phyloP scores from a whole-genome alignment of 2,113 vertebrate genomes.

The Aviceda subcristata region DNA sequence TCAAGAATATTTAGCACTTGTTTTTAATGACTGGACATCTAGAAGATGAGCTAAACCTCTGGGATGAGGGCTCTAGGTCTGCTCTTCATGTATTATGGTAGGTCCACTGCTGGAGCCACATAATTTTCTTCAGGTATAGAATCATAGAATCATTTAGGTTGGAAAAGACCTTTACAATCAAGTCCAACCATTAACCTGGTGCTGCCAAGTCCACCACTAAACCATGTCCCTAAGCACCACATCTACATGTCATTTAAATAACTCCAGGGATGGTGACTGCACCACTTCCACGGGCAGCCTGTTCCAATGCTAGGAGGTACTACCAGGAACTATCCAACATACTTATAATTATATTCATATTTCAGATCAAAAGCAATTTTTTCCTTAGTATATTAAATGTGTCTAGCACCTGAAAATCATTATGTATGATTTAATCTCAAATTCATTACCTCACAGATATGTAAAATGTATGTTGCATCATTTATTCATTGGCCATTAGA shows the following conservation, averaged over 20 bases:
- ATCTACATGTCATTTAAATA: background rate
- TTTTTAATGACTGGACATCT: background rate
- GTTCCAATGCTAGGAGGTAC: background rate
- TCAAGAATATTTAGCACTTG: background rate
- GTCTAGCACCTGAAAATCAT: background rate
- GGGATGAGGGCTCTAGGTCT: background rate
- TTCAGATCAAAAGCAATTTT: background rate
- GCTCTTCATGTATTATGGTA: background rate
- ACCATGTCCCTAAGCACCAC: no score
- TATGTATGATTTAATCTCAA: slow-evolving; percentile 15
- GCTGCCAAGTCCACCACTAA: background rate
- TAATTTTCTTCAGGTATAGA: background rate
- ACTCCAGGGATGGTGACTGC: no score
- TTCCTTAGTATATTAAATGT: background rate
- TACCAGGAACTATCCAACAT: background rate
- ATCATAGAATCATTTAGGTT: background rate
- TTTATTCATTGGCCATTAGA: slow-evolving; percentile 43
- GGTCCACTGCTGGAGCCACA: background rate
- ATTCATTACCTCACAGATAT: slow-evolving; percentile 12
- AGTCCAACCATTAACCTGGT: background rate
- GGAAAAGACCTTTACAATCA: background rate
- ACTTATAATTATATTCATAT: background rate
- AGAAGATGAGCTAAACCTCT: background rate
- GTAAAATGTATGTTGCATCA: slow-evolving; percentile 15
- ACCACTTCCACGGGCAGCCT: background rate